phyloP scores from a whole-genome alignment of 2,797 vertebrate species.

The Amphiprion clarkii region DNA sequence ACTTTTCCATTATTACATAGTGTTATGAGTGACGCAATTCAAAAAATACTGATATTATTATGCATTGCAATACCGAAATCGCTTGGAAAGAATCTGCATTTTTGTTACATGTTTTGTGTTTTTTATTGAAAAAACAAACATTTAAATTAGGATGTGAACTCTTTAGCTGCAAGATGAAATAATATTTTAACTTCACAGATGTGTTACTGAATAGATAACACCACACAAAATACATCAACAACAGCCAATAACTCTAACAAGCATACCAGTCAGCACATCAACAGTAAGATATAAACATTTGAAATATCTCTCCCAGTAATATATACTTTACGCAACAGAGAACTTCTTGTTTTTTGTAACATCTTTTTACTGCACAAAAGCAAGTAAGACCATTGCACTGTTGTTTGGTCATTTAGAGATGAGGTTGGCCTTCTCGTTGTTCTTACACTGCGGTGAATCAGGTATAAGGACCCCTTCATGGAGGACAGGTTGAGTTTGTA shows the following conservation, averaged over 20 bases:
- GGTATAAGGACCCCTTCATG: slow-evolving; percentile 29
- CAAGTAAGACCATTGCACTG: background rate
- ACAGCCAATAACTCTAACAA: slow-evolving; percentile 1
- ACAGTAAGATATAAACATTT: slow-evolving; percentile 23
- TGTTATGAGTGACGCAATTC: background rate
- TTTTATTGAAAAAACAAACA: slow-evolving; percentile 68
- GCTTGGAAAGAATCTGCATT: background rate
- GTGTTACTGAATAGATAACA: slow-evolving; percentile 8
- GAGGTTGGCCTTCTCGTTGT: slow-evolving; percentile 65
- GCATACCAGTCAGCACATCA: background rate
- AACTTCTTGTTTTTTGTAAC: slow-evolving; percentile 57
- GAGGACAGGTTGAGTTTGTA: slow-evolving; percentile 15
- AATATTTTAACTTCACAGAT: slow-evolving; percentile 15
- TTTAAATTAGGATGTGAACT: slow-evolving; percentile 7
- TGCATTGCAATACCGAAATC: background rate
- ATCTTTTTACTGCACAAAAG: slow-evolving; percentile 14
- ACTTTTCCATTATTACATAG: background rate
- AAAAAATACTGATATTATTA: background rate
- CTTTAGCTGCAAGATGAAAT: slow-evolving; percentile 38
- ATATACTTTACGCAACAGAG: slow-evolving; percentile 33
- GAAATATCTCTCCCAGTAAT: slow-evolving; percentile 34
- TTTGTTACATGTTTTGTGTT: background rate
- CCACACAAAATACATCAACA: slow-evolving; percentile 24
- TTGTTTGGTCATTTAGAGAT: slow-evolving; percentile 47
- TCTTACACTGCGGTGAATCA: slow-evolving; percentile 32